Evolutionary conservation across 2,113 vertebrate genomes (phyloP).

Genomic region (Periophthalmus modestus): DNA sequence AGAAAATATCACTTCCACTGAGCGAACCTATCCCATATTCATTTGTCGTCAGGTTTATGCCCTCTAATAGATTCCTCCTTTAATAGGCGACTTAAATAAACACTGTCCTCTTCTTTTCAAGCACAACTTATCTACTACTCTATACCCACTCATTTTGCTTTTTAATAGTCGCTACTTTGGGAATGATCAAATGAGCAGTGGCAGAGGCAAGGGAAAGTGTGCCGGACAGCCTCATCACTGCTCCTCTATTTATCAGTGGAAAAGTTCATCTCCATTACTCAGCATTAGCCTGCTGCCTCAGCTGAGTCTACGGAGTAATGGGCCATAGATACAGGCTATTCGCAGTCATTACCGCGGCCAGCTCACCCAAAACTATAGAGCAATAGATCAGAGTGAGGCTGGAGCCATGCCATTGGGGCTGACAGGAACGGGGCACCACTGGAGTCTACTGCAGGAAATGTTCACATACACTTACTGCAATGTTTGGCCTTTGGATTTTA

Average conservation of each 20-base stretch:
- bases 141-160: constrained; percentile 27
- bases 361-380: constrained; percentile 38
- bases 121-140: constrained; percentile 32
- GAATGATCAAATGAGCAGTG: constrained; percentile 39
- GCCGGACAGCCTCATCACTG: constrained; percentile 34
- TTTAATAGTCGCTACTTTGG: constrained; percentile 39
- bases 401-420: constrained; percentile 35
- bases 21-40: constrained; percentile 30
- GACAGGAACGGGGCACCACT: constrained; percentile 11
- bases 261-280: constrained; percentile 67
- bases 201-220: constrained; percentile 3
- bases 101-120: constrained; percentile 15
- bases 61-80: constrained; percentile 34
- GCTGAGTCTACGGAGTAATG: constrained; percentile 62
- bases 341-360: constrained; percentile 57
- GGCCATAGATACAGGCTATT: constrained; percentile 55
- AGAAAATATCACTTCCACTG: constrained; percentile 28
- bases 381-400: constrained; percentile 41
- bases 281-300: constrained; percentile 57
- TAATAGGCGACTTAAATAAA: constrained; percentile 33
- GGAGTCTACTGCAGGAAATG: constrained; percentile 14
- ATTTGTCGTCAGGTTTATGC: constrained; percentile 35
- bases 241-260: constrained; percentile 42
- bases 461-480: constrained; percentile 18
- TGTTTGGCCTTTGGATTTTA: constrained; percentile 3